Percentiles rank a stretch among this genome's conserved stretches.
These are phyloP conservation scores for Tachyglossus aculeatus DNA, from an alignment of 2,797 vertebrate genomes.

Conservation along the genomic window DNA sequence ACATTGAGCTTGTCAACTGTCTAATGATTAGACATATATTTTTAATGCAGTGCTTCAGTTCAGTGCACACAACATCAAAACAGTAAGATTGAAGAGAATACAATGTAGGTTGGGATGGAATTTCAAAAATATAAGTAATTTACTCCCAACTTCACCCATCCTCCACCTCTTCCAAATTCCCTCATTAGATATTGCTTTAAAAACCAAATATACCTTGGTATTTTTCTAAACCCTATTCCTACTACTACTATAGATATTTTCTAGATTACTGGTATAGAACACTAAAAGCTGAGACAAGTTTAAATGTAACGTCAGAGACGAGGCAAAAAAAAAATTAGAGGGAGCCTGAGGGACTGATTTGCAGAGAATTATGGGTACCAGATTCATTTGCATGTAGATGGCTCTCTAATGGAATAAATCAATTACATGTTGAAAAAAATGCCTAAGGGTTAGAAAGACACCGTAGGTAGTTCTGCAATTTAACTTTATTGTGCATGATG, in stretches of 20 bases:
- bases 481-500: slow-evolving; percentile 28
- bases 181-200: slow-evolving; percentile 26
- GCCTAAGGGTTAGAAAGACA: slow-evolving; percentile 48
- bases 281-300: slow-evolving; percentile 28
- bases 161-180: not conserved
- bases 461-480: slow-evolving; percentile 47
- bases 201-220: slow-evolving; percentile 9
- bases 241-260: slow-evolving; percentile 40
- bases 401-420: slow-evolving; percentile 53
- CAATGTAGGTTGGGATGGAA: slow-evolving; percentile 37
- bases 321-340: slow-evolving; percentile 41
- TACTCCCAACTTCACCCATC: slow-evolving; percentile 17
- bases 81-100: slow-evolving; percentile 37
- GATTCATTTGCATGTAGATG: slow-evolving; percentile 53
- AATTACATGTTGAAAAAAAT: slow-evolving; percentile 59
- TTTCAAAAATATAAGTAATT: slow-evolving; percentile 20
- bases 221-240: slow-evolving; percentile 18
- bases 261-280: not conserved
- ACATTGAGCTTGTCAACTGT: slow-evolving; percentile 27
- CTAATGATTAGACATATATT: slow-evolving; percentile 43
- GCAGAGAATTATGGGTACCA: slow-evolving; percentile 16
- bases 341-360: slow-evolving; percentile 37
- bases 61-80: slow-evolving; percentile 31
- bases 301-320: slow-evolving; percentile 41
- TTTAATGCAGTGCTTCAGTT: slow-evolving; percentile 42